Base-by-base conservation (phyloP, 2,113 vertebrate species). In the Peucedramus taeniatus region DNA sequence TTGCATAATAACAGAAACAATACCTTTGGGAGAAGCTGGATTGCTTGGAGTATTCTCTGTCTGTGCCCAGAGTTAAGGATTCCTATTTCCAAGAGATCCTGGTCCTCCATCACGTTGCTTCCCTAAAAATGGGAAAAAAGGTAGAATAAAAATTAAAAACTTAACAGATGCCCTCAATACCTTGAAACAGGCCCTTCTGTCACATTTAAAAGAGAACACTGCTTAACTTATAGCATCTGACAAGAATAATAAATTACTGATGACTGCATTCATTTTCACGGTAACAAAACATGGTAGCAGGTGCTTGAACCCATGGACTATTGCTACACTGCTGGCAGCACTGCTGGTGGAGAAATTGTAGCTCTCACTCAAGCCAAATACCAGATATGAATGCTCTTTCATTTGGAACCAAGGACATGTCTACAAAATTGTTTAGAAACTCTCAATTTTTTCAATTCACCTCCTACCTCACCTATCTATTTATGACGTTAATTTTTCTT, bases 81-180 rank as follows among this genome's bases (percentile, higher is more conserved):
- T 91, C 99, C 99, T 77, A 99, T 99, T 98, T 99, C 99, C 97
- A 99, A 97, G 97, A 99, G 98, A 97, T 99, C 99, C 96, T 99
- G 99, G 97, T 99, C 99, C 91, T 99, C 99, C 98, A 99, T 99
- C 90, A 99, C 99, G 64, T 99, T 99, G 95, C 99, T 99, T 97
- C 99, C 99, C 99, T 99, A 97, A 95, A 97, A 97, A 57, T 87
- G 64, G 71, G 10, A 78, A 91, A 92, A 72, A 63, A 53, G 3
- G 9, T 75, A 69, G 24, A 86, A 88, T 83, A 57, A 64, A 59
- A 84, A 45, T 59, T 10, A 35, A 70, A 75, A 85, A 26, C 23
- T 81, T 74, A 49, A 79, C 54, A 96, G 85, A 53, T 93, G 37
- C 49, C 78, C 84, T 94, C 75, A 87, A 56, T 64, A 87, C 28